Percentiles rank a stretch among this genome's conserved stretches.
phyloP scores from a whole-genome alignment of 35 echinoderm and acorn worm species.

The Acanthaster planci region DNA sequence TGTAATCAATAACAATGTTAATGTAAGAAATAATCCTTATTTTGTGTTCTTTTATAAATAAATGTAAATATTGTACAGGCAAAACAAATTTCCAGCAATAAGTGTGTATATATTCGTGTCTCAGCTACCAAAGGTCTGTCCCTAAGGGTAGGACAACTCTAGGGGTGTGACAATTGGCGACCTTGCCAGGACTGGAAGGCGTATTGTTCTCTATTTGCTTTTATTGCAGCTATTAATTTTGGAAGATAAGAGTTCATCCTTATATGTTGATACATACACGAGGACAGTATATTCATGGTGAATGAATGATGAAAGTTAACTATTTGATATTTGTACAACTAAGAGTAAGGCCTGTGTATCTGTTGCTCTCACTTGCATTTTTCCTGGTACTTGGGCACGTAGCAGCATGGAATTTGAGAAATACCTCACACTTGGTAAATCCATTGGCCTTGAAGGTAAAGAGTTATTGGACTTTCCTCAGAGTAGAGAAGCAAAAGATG shows the following conservation, averaged over 20 bases:
- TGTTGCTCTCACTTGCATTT: not conserved
- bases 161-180: constrained; percentile 4
- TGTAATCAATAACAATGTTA: too few species aligned
- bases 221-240: not conserved
- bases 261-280: not conserved
- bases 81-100: too few species aligned
- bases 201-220: not conserved
- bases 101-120: too few species aligned
- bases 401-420: not conserved
- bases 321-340: not conserved
- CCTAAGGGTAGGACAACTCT: not conserved
- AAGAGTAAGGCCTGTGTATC: not conserved
- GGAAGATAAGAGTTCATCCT: not conserved
- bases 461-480: not conserved
- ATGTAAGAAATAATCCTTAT: too few species aligned
- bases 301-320: too few species aligned
- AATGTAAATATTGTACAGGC: too few species aligned
- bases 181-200: not conserved
- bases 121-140: not conserved
- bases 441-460: not conserved
- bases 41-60: too few species aligned
- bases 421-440: too few species aligned
- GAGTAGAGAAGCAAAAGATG: not conserved
- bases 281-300: not conserved
- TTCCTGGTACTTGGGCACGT: not conserved